These are phyloP conservation scores for Hydrozoanthus gracilis DNA, from an alignment of 92 coral and sea anemone species.

Conservation along the genomic window DNA sequence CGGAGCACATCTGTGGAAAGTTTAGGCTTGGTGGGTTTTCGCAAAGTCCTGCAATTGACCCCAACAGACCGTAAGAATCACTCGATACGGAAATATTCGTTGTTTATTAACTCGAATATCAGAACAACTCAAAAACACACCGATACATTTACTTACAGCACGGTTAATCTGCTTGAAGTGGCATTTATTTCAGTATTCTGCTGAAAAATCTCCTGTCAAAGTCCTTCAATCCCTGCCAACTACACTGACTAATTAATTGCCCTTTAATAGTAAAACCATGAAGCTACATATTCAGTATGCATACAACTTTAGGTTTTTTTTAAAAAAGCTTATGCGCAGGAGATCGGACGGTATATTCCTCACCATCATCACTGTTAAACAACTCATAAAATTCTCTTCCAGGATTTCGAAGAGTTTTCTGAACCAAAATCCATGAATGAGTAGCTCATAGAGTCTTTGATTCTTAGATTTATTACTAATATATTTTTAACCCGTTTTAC, in stretches of 20 bases:
- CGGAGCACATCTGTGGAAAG: too few relatives aligned
- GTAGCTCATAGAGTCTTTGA: slow-evolving; percentile 34
- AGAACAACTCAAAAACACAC: slow-evolving; percentile 25
- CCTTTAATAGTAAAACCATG: slow-evolving; percentile 16
- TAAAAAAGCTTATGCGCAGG: slow-evolving; percentile 25
- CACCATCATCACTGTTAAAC: slow-evolving; percentile 33
- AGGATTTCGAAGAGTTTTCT: slow-evolving; percentile 15
- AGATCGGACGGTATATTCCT: slow-evolving; percentile 30
- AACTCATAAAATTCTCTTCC: slow-evolving; percentile 29
- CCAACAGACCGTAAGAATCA: slow-evolving; percentile 33
- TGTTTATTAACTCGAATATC: slow-evolving; percentile 28
- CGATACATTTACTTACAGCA: too few relatives aligned
- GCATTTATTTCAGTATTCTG: slow-evolving; percentile 45
- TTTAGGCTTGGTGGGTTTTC: too few relatives aligned
- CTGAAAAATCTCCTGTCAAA: slow-evolving; percentile 42
- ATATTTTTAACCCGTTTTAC: background rate
- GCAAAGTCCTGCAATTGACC: too few relatives aligned
- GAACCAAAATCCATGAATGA: slow-evolving; percentile 34
- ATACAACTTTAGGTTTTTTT: slow-evolving; percentile 14
- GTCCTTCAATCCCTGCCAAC: slow-evolving; percentile 47
- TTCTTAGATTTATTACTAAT: slow-evolving; percentile 20
- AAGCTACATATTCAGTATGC: slow-evolving; percentile 27
- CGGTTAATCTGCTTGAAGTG: background rate
- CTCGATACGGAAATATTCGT: slow-evolving; percentile 28
- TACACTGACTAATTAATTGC: slow-evolving; percentile 44